Evolutionary conservation across 2,797 vertebrate genomes (phyloP), one percentile per base, ranked within the genome.

Genomic region (Bovichtus diacanthus): DNA sequence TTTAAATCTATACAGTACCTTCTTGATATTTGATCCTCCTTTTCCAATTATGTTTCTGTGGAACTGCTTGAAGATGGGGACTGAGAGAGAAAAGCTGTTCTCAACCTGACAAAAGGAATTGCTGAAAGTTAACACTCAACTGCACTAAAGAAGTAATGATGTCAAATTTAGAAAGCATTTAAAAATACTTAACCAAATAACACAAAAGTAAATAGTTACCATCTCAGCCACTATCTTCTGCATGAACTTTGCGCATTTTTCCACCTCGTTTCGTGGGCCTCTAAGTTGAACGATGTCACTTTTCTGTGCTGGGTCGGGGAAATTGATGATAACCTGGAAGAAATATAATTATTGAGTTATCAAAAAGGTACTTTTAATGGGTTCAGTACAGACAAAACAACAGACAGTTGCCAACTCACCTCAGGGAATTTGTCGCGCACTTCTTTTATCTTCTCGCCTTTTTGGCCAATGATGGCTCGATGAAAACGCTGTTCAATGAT

Each of bases 11-110:
- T 70, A 63, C 2, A 18, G 58, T 80, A 99, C 98, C 96, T 99
- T 99, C 86, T 99, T 99, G 76, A 99, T 99, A 86, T 99, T 99
- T 53, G 97, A 96, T 18, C 98, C 98, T 90, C 98, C 98, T 95
- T 99, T 99, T 64, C 98, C 98, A 93, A 99, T 99, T 69, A 99
- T 99, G 91, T 99, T 99, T 93, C 99, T 99, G 91, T 99, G 98
- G 88, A 99, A 99, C 85, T 99, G 98, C 89, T 99, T 99, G 93
- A 99, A 99, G 94, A 99, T 99, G 10, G 98, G 98, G 51, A 99
- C 98, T 19, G 97, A 98, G 90, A 99, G 96, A 5, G 97, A 97
- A 77, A 93, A 96, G 90, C 98, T 98, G 83, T 99, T 99, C 91
- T 99, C 98, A 94, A 98, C 96, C 98, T 95, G 73, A 66, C 1